Percentiles rank a stretch among this genome's conserved stretches.
Evolutionary conservation across 2,797 vertebrate genomes (phyloP).

Genomic region (Chelonia mydas): DNA sequence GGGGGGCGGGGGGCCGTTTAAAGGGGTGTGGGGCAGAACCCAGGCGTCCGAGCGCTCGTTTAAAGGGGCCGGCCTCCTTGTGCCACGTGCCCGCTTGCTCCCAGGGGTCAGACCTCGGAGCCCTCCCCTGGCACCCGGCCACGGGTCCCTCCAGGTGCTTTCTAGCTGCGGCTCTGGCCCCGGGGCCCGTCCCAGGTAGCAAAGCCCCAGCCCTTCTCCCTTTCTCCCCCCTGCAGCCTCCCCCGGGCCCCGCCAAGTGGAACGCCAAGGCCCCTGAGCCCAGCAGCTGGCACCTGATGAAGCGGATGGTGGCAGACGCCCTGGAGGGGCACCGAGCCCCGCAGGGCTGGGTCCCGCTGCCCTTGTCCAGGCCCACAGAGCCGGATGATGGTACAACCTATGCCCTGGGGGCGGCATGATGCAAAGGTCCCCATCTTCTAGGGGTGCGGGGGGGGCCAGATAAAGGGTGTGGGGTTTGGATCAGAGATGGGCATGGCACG

Average conservation of each 20-base stretch:
- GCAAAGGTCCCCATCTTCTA: not conserved
- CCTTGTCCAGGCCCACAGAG: not conserved
- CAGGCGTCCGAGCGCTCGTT: too few relatives aligned
- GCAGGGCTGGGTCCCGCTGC: not conserved
- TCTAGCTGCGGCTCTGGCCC: not conserved
- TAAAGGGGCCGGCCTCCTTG: not conserved
- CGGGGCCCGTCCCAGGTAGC: rapidly evolving
- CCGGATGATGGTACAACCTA: not conserved
- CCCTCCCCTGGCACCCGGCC: too few relatives aligned
- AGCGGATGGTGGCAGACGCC: not conserved
- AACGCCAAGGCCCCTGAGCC: not conserved
- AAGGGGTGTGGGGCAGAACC: too few relatives aligned
- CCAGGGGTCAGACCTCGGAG: not conserved
- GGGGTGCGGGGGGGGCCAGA: not conserved
- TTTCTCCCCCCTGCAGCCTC: not conserved
- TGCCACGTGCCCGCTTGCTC: not conserved
- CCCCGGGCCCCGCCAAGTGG: not conserved
- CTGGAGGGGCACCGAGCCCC: not conserved
- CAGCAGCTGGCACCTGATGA: not conserved
- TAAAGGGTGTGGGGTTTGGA: too few relatives aligned
- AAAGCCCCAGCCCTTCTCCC: not conserved
- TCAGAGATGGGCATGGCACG: too few relatives aligned
- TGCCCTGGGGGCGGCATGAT: rapidly evolving
- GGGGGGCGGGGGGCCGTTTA: too few relatives aligned
- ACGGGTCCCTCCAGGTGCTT: too few relatives aligned